Evolutionary conservation across 2,113 vertebrate genomes (phyloP), one percentile per base, ranked within the genome.

Genomic region (Pangasianodon gigas): DNA sequence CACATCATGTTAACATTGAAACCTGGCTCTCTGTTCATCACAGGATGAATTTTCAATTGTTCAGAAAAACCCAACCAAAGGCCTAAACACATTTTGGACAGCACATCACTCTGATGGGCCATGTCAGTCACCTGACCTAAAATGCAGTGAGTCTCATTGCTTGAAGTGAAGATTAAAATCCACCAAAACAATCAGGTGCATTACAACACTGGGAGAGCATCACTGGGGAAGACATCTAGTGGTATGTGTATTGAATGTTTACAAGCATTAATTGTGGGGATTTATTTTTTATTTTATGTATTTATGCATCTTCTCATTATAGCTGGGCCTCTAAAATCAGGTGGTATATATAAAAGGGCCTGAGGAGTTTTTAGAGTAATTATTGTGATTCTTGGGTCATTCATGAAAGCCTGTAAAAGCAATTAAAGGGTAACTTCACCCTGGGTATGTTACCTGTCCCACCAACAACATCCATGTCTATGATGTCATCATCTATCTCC

Each of bases 401-500:
- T 26, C 4, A 80, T 80, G 21, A 79, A 24, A 51, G 3, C n/a
- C 19, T 82, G 16, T 56, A 56, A 37, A 56, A 3, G 16, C 51
- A 82, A 54, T 54, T 14, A 82, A 82, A 56, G 51, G 14, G 14
- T 26, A 67, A 29, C 24, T 29, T 60, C n/a, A 46, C 32, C 46
- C 26, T 46, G 41, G 46, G 4, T 60, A 32, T 41, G 32, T 74
- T 60, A 58, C 54, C 82, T 52, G 87, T 52, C 11, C 94, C 94
- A 60, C 95, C 94, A 41, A 97, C 93, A 84, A 94, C 90, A 71
- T 97, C 96, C 67, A 99, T 94, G 93, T 97, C 96, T 94, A 98
- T 95, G 85, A 99, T 87, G 74, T 99, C 98, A 67, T 98, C 97
- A 62, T 94, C 5, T 1, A 94, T 85, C 44, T 96, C 95, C 54